phyloP scores from a whole-genome alignment of 2,797 vertebrate species.

The Chaunax sp. region DNA sequence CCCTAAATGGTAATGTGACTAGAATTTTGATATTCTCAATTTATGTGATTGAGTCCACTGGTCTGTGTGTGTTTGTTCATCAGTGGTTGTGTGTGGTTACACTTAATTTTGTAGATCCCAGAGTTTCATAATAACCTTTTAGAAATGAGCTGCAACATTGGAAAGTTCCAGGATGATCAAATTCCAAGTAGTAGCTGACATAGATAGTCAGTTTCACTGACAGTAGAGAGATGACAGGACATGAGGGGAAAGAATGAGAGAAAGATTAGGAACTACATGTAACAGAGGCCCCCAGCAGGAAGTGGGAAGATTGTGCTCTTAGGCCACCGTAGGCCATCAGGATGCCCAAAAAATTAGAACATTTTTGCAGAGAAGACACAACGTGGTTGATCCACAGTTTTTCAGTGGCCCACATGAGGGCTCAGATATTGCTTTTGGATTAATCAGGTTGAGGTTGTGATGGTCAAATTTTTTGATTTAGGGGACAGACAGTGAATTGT shows the following conservation, averaged over 20 bases:
- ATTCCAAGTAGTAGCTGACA: too few relatives aligned
- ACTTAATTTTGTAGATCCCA: not conserved
- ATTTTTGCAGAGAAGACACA: not conserved
- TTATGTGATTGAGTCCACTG: not conserved
- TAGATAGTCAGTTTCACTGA: not conserved
- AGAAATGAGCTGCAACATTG: not conserved
- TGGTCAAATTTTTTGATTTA: constrained; percentile 1
- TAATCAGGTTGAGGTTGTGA: constrained; percentile 3
- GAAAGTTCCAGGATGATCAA: not conserved
- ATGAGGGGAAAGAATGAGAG: not conserved
- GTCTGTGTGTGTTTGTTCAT: not conserved
- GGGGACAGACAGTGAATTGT: not conserved
- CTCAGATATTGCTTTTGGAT: not conserved
- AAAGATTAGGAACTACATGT: too few relatives aligned
- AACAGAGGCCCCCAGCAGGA: not conserved
- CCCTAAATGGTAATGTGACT: constrained; percentile 2
- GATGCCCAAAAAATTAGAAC: not conserved
- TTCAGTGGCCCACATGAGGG: not conserved
- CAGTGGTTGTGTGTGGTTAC: not conserved
- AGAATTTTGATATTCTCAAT: not conserved
- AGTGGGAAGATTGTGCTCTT: not conserved
- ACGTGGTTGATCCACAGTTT: not conserved
- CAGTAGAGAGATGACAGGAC: not conserved
- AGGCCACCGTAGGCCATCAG: not conserved
- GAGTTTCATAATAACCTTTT: not conserved